Evolutionary conservation across 2,797 vertebrate genomes (phyloP), one percentile per base, ranked within the genome.

Genomic region (Mus spretus): DNA sequence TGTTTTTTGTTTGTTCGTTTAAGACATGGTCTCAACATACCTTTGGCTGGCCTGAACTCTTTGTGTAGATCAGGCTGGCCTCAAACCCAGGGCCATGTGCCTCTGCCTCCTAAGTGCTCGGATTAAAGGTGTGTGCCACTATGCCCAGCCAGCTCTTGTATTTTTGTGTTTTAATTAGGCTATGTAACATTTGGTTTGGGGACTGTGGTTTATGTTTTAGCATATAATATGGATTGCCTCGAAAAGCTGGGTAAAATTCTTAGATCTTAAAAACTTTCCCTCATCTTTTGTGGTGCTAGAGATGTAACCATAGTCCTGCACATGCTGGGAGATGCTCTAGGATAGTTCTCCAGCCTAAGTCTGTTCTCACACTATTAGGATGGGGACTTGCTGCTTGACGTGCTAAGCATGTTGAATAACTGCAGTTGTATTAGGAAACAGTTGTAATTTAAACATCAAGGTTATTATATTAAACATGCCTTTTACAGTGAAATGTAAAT

Each of bases 381-480:
- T 47, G 63, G 57, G 57, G 92, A 87, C 57, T 77, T 93, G 11
- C 1, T 96, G n/a, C 26, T 95, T 79, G 53, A 74, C n/a, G 95
- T 96, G 72, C 53, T 94, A 91, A 97, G 59, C 53, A 61, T 97
- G 5, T 40, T 96, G 90, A 88, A 55, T 89, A 88, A 90, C 74
- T 86, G 34, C 83, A 90, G 20, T 82, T 74, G 14, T 80, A 75
- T 75, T 63, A 80, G 80, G 92, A 82, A 92, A 75, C 26, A 88
- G 40, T 90, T 92, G n/a, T 77, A 67, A 91, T 63, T 85, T 84
- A 83, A 96, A 79, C 40, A 40, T 65, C 53, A 96, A 55, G 44
- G 34, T 75, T 83, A 70, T 83, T 81, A 59, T 83, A 70, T 83
- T 81, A 59, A 91, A 86, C 9, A 40, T 95, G 93, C 4, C 3